phyloP scores from a whole-genome alignment of 2,888 invertebrate species.

The Microctonus aethiopoides region DNA sequence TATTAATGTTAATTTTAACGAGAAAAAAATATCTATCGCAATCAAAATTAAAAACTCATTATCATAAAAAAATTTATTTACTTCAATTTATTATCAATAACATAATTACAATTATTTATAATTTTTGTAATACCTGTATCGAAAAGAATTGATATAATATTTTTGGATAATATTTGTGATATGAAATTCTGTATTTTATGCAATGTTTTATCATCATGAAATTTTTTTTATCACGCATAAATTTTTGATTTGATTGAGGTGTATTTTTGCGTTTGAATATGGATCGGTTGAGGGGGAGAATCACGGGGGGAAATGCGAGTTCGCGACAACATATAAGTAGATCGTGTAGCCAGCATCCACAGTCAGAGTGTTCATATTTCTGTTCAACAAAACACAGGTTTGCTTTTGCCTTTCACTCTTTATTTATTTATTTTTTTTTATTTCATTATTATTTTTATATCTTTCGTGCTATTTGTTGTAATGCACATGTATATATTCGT shows the following conservation, averaged over 20 bases:
- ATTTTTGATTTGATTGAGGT: background rate
- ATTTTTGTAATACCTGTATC: too few species aligned
- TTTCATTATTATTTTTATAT: background rate
- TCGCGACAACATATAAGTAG: slow-evolving; percentile 26
- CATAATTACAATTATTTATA: too few species aligned
- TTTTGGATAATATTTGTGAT: too few species aligned
- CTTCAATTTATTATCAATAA: too few species aligned
- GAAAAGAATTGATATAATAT: too few species aligned
- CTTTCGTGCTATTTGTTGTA: background rate
- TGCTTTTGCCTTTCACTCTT: slow-evolving; percentile 28
- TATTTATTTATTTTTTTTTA: background rate
- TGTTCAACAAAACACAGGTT: slow-evolving; percentile 19
- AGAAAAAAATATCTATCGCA: too few species aligned
- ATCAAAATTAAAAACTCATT: too few species aligned
- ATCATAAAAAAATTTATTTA: too few species aligned
- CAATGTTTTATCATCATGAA: too few species aligned
- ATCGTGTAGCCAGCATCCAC: slow-evolving; percentile 14
- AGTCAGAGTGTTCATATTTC: slow-evolving; percentile 18
- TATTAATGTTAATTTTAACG: too few species aligned
- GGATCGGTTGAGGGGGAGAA: slow-evolving; percentile 3
- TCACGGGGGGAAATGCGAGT: background rate
- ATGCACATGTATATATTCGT: background rate
- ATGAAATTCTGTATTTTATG: too few species aligned
- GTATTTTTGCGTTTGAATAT: background rate
- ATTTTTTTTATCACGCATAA: slow-evolving; percentile 6